Percentiles rank a stretch among this genome's conserved stretches.
These are phyloP conservation scores for Ostrea denselamellosa DNA, from an alignment of 1,140 invertebrate genomes.

Conservation along the genomic window DNA sequence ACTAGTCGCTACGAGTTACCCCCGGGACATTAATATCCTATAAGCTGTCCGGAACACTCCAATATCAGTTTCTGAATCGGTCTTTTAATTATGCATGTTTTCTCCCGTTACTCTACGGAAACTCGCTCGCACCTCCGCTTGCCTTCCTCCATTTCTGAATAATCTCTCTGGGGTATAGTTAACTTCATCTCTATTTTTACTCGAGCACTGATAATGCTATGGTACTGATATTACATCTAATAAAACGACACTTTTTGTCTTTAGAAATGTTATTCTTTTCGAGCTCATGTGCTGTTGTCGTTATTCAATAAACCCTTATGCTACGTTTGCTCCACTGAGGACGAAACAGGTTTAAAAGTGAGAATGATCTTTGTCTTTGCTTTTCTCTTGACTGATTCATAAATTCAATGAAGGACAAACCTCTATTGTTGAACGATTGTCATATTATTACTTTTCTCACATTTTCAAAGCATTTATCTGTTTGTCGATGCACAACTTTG, in stretches of 20 bases:
- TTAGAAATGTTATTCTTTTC: neutral
- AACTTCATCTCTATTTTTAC: conserved; percentile 12
- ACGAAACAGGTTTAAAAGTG: neutral
- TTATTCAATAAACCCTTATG: neutral
- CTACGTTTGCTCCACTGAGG: neutral
- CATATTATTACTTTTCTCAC: neutral
- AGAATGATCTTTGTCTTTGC: neutral
- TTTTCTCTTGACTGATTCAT: neutral
- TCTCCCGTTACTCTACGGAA: conserved; percentile 30
- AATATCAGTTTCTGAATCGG: conserved; percentile 46
- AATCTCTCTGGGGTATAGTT: conserved; percentile 4
- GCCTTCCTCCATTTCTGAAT: conserved; percentile 28
- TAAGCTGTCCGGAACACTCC: conserved; percentile 43
- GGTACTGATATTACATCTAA: neutral
- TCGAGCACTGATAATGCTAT: neutral
- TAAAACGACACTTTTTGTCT: conserved; percentile 4
- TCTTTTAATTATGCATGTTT: conserved; percentile 51
- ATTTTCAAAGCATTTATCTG: neutral
- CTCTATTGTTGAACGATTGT: neutral
- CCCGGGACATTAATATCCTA: conserved; percentile 39
- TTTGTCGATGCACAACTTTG: neutral
- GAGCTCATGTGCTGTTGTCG: neutral
- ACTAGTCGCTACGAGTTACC: conserved; percentile 35
- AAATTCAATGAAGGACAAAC: neutral
- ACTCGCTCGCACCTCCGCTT: conserved; percentile 42